These are phyloP conservation scores for Cydia strobilella DNA, from an alignment of 1,140 invertebrate genomes.

Conservation along the genomic window DNA sequence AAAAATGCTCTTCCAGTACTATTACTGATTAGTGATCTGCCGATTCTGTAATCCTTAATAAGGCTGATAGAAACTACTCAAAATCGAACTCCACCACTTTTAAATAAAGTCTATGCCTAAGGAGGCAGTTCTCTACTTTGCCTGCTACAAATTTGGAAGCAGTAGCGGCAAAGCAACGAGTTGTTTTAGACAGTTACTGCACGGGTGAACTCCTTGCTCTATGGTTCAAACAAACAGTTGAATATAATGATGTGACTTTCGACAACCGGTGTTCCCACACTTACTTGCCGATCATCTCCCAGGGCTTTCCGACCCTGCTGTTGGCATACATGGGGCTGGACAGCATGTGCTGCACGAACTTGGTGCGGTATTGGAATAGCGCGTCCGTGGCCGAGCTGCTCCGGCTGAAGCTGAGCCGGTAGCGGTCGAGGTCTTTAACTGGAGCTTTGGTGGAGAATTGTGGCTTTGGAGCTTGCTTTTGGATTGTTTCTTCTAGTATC, in stretches of 20 bases:
- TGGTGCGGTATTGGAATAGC: slow-evolving; percentile 61
- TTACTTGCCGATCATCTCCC: slow-evolving; percentile 71
- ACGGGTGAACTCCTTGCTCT: too few species aligned
- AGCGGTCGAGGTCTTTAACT: slow-evolving; percentile 44
- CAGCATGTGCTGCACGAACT: slow-evolving; percentile 72
- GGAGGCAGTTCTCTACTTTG: too few species aligned
- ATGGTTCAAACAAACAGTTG: too few species aligned
- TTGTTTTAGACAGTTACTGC: too few species aligned
- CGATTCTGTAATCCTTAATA: too few species aligned
- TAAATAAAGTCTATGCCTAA: too few species aligned
- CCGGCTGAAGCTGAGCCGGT: slow-evolving; percentile 54
- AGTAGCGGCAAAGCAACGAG: too few species aligned
- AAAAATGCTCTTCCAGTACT: background rate
- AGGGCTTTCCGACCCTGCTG: slow-evolving; percentile 62
- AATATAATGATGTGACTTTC: too few species aligned
- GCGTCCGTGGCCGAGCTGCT: slow-evolving; percentile 45
- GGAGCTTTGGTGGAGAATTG: slow-evolving; percentile 42
- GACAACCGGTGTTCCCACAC: background rate
- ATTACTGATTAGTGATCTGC: too few species aligned
- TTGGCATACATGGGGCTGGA: slow-evolving; percentile 69
- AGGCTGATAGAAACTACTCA: too few species aligned
- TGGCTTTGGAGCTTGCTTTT: slow-evolving; percentile 58
- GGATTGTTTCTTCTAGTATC: slow-evolving; percentile 70
- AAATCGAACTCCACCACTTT: too few species aligned
- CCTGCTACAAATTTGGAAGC: too few species aligned